phyloP scores from a whole-genome alignment of 1,140 invertebrate genomes.

The Drosophila seguyi region DNA sequence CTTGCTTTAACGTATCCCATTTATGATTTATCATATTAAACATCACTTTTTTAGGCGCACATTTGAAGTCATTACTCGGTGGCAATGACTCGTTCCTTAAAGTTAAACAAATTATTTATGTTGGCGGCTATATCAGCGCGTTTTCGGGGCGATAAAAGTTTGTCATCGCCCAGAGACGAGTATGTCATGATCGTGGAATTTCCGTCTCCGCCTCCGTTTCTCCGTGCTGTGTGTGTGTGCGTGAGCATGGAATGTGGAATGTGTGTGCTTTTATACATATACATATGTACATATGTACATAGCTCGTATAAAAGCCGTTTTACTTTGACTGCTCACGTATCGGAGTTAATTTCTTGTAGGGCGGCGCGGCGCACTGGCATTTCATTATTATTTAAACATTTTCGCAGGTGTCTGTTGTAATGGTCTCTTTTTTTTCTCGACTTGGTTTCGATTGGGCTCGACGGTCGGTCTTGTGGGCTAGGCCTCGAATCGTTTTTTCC shows the following conservation, averaged over 20 bases:
- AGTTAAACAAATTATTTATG: conserved; percentile 21
- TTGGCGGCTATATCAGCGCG: conserved; percentile 1
- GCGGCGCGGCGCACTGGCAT: conserved; percentile 60
- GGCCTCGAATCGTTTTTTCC: conserved; percentile 15
- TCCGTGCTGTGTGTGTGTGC: conserved; percentile 3
- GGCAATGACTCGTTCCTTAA: neutral
- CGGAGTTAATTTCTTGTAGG: conserved; percentile 71
- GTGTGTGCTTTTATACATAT: conserved; percentile 1
- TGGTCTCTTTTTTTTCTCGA: conserved; percentile 37
- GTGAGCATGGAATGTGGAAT: conserved; percentile 48
- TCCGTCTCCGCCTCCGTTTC: conserved; percentile 25
- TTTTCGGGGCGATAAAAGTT: conserved; percentile 23
- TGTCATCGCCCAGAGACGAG: conserved; percentile 22
- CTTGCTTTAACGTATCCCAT: neutral
- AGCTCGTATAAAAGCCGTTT: conserved; percentile 43
- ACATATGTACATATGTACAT: too few relatives aligned
- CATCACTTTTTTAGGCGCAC: neutral
- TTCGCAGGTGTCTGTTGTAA: conserved; percentile 75
- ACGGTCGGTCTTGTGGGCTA: conserved; percentile 4
- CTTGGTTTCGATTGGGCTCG: conserved; percentile 30
- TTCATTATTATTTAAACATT: conserved; percentile 60
- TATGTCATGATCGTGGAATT: conserved; percentile 54
- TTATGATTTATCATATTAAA: conserved; percentile 6
- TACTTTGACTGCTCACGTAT: conserved; percentile 67
- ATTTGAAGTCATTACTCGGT: conserved; percentile 7